Base-by-base conservation (phyloP, 2,113 vertebrate species). In the Mugil cephalus region DNA sequence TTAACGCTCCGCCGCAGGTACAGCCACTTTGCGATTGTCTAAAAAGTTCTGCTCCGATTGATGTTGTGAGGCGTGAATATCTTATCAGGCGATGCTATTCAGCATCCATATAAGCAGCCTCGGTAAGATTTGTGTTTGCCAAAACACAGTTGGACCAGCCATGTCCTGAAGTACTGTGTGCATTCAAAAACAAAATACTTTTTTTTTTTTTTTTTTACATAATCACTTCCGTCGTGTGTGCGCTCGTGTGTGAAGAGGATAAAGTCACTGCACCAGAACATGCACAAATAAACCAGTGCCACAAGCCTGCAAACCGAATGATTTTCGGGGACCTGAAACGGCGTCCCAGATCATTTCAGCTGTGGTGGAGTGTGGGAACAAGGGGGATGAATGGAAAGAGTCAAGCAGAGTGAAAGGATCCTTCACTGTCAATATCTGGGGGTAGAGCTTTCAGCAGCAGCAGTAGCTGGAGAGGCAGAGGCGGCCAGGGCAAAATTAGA, bases 391-490 rank as follows among this genome's bases (percentile, higher is more conserved):
- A 80, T 72, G 56, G 59, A 82, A 58, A 83, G 75, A 87, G 77
- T 85, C 69, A 71, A 85, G 79, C 70, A 19, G 83, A 79, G 65
- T 59, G 69, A 87, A 77, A 87, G 82, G 88, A 89, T 85, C 78
- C 82, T 87, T 89, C 80, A 83, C 69, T 72, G 76, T 86, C 80
- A 75, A 76, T 80, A 88, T 63, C 71, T 58, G 67, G 46, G 30
- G 36, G 67, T 61, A 51, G 69, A 61, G 76, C 65, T 87, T 74
- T 80, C 76, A 77, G 77, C 66, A 24, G 75, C 12, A 62, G 52
- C 50, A 79, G 72, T 30, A 46, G 67, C 36, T 65, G 38, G 55
- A 74, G 71, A 77, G 80, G 74, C 53, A 68, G 73, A 75, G 66
- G 81, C 75, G 48, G 69, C 12, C 34, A 70, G 80, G 82, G 75